Base-by-base conservation (phyloP, 2,797 vertebrate genomes). In the Sebastiscus tertius region DNA sequence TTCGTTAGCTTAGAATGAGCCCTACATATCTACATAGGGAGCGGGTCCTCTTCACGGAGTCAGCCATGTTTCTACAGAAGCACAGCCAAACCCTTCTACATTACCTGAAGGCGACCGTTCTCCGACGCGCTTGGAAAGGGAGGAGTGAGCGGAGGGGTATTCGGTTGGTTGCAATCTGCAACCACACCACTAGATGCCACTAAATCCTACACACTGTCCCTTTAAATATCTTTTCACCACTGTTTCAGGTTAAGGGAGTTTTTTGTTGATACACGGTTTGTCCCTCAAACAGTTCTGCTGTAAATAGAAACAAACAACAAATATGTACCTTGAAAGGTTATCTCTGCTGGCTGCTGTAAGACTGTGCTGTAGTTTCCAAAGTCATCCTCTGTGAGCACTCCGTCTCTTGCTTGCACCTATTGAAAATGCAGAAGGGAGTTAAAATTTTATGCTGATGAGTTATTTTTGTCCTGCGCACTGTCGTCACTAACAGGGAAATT, bases 281-380 rank as follows among this genome's bases (percentile, higher is more conserved):
- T 20, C 26, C 22, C 10, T 56, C 42, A 5, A 27, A 56, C 9
- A 46, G 18, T 16, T 56, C 36, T 71, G 5, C 39, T 33, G 5
- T 67, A 65, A 58, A 67, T 24, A 63, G 18, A 8, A 49, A 49
- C 18, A 49, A 49, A 29, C 6, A 36, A 7, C 9, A 11, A 12
- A 29, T 49, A 67, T 73, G 95, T 95, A 99, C 99, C 98, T 95
- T 95, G 97, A 89, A 99, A 99, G 46, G 92, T 82, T 34, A 96
- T 96, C 90, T 97, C 96, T 80, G 97, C 88, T 0, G 99, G 98
- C 75, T 97, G 92, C 93, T 97, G 95, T 75, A 97, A 90, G 11
- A 95, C 90, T 36, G 94, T 96, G 3, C 95, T 98, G 94, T 99
- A 99, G 88, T 99, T 99, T 88, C 86, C 95, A 90, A 99, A 97